Conservation (phyloP, 1,140 invertebrate species). For the Drosophila watanabei region DNA sequence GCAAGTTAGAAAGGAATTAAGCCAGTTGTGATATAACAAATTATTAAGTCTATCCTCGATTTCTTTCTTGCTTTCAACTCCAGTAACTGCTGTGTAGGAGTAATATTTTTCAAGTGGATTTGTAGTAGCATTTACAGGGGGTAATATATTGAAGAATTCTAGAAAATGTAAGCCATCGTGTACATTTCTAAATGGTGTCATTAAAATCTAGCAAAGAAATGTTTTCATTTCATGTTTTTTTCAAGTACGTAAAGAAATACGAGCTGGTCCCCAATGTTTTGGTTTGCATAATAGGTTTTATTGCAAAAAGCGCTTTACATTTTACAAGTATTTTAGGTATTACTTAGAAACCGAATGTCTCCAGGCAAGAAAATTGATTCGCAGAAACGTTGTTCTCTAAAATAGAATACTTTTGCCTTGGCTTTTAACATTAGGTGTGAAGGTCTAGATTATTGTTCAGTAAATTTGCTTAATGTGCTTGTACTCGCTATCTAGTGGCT, state of each 20-base stretch:
- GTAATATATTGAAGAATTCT: neutral
- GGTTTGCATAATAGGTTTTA: constrained; percentile 79
- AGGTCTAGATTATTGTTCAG: constrained; percentile 58
- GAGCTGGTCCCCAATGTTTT: constrained; percentile 63
- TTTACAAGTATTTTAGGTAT: constrained; percentile 68
- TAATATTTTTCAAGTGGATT: neutral
- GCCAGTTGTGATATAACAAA: neutral
- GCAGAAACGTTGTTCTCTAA: constrained; percentile 31
- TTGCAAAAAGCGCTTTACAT: constrained; percentile 86
- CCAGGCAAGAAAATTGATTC: constrained; percentile 69
- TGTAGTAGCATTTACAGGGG: constrained; percentile 1
- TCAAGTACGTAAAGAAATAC: constrained; percentile 69
- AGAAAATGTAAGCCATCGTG: constrained; percentile 1
- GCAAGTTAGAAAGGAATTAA: constrained; percentile 11
- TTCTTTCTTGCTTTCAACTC: constrained; percentile 21
- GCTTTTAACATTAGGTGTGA: constrained; percentile 66
- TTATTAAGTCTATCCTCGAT: neutral
- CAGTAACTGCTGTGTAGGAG: neutral
- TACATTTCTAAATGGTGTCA: neutral
- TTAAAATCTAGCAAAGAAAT: neutral
- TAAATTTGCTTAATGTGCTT: constrained; percentile 42
- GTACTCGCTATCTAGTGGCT: constrained; percentile 35
- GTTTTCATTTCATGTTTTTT: neutral
- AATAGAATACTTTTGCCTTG: constrained; percentile 59
- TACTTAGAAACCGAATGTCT: constrained; percentile 67